Base-by-base conservation (phyloP, 2,113 vertebrate genomes). In the Syngnathus typhle region DNA sequence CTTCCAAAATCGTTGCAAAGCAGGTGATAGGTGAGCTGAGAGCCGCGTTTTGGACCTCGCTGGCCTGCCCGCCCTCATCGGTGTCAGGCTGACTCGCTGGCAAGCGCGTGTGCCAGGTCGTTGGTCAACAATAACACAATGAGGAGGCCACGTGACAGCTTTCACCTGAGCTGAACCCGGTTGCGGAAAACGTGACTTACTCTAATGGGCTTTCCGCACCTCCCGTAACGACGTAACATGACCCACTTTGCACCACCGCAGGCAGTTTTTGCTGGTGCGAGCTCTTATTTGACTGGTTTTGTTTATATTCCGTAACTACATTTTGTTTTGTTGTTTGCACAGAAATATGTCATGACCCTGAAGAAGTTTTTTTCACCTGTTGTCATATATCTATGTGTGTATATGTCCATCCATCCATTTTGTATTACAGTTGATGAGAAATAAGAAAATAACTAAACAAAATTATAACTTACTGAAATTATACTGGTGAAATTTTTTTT, bases 21-120 rank as follows among this genome's bases (percentile, higher is more conserved):
- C 74, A 80, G 85, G 84, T 84, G 80, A 75, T 75, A 84, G 84
- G 82, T 85, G 72, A 76, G 76, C 4, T 18, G 39, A 77, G 82
- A 65, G 46, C 19, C 23, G 70, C 78, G 75, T 71, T 74, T 77
- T 51, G 77, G 37, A 63, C 37, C n/a, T 66, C 23, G 8, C 47
- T 23, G 37, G 55, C 54, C 60, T 2, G 27, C 27, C 27, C 27
- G 27, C 27, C 69, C 54, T 69, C 51, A 58, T 77, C 59, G 65
- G 43, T 59, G 67, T 75, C 74, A 69, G 62, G 37, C 51, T 75
- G 69, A 74, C 70, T 68, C 18, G 61, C 16, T 27, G 11, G 19
- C n/a, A 27, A 39, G 61, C 10, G 16, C n/a, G 9, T 18, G 61
- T 46, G 38, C 3, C 5, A 32, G 11, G 7, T 49, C 15, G 15